Evolutionary conservation across 2,797 vertebrate genomes (phyloP).

Genomic region (Halcyon badia): DNA sequence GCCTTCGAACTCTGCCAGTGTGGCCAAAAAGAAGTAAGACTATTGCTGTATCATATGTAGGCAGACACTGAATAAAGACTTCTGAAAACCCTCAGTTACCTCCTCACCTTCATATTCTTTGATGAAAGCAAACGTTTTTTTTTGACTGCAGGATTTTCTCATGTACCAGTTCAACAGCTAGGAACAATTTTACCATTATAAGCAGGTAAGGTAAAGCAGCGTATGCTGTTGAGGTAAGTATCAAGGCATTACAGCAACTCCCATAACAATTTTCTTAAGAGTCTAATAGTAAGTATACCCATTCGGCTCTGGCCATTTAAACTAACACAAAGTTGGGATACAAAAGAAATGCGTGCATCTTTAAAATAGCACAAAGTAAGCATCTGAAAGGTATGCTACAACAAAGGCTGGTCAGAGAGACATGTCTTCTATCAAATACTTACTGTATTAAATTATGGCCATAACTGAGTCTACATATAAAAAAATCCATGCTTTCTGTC

Average conservation of each 20-base stretch:
- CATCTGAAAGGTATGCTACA: not conserved
- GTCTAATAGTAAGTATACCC: not conserved
- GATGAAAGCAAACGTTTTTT: not conserved
- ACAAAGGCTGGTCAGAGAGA: constrained; percentile 29
- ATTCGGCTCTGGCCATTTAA: not conserved
- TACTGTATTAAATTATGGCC: not conserved
- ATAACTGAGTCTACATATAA: not conserved
- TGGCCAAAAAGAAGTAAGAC: not conserved
- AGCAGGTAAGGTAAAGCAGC: not conserved
- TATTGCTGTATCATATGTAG: not conserved
- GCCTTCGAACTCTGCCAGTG: not conserved
- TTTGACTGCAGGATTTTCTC: not conserved
- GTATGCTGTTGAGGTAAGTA: rapidly evolving
- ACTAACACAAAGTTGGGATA: not conserved
- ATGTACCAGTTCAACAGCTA: not conserved
- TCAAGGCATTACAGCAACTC: not conserved
- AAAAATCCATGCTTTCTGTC: constrained; percentile 13
- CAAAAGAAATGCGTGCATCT: not conserved
- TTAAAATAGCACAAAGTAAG: not conserved
- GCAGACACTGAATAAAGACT: not conserved
- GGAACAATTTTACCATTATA: not conserved
- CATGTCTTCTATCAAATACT: not conserved
- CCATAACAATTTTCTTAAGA: not conserved
- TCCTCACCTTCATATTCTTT: not conserved
- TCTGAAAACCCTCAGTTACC: not conserved